A percentile compares a stretch with the other conserved stretches of the same genome.
Conservation (phyloP, 2,113 vertebrate genomes). For the Perca schrenkii region DNA sequence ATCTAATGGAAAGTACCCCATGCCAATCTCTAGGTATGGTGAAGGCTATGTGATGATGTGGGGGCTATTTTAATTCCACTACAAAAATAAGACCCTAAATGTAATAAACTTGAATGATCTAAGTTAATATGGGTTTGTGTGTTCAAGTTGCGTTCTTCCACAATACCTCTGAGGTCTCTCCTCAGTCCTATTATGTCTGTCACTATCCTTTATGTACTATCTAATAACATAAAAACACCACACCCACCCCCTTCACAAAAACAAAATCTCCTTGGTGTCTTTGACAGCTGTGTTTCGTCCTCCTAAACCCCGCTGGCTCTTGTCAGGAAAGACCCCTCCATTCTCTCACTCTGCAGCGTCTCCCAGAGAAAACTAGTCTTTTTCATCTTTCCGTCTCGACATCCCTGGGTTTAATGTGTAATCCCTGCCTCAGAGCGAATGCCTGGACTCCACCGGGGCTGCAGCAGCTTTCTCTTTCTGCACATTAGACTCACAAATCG, state of each 20-base stretch:
- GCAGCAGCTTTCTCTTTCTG: conserved; percentile 62
- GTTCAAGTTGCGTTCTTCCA: not conserved
- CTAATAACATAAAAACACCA: conserved; percentile 32
- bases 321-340: conserved; percentile 51
- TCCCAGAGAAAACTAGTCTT: conserved; percentile 42
- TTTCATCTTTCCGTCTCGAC: conserved; percentile 53
- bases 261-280: conserved; percentile 12
- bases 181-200: conserved; percentile 22
- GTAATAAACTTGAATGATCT: not conserved
- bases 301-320: conserved; percentile 40
- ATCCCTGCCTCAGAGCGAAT: conserved; percentile 66
- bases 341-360: conserved; percentile 46
- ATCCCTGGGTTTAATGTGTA: conserved; percentile 64
- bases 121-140: not conserved
- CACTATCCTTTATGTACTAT: conserved; percentile 23
- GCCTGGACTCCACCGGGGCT: conserved; percentile 9
- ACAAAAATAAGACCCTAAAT: not conserved
- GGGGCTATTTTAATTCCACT: too few species aligned
- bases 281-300: conserved; percentile 33
- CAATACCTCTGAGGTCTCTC: not conserved
- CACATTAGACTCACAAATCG: conserved; percentile 78
- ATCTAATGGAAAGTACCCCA: too few species aligned
- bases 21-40: too few species aligned
- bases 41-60: too few species aligned
- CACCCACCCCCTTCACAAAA: not conserved